Evolutionary conservation across 2,888 invertebrate species (phyloP), one percentile per base, ranked within the genome.

Genomic region (Drosophila cognata): DNA sequence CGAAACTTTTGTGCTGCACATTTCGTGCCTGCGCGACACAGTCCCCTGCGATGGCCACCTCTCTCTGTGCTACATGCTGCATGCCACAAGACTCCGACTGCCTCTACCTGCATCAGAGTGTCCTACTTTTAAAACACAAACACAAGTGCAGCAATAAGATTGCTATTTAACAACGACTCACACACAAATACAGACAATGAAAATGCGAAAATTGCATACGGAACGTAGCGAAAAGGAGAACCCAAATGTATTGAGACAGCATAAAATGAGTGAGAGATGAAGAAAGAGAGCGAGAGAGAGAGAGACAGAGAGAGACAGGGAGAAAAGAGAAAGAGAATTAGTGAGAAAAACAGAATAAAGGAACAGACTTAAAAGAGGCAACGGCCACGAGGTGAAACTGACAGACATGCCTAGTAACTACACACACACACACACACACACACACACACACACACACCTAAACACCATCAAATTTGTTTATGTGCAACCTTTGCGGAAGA

Each of bases 41-140:
- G 4, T 5, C 18, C 28, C 29, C 18, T n/a, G 7, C 50, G 46
- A 13, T 7, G 46, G 33, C n/a, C 36, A 25, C 31, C 28, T 10
- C 31, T 10, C 31, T n/a, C 51, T 38, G 38, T 6, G 38, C 28
- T 52, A 53, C 51, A 52, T 33, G 28, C 51, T 29, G 53, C 29
- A 36, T 60, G 51, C 41, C 31, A 35, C 48, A 41, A 43, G 71
- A 55, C 46, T 41, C 38, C 31, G 43, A 50, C 53, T 64, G 69
- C 61, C 75, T n/a, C 56, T 35, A 84, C 77, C 89, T 89, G 86
- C 82, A 87, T 75, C 85, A 84, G 70, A 88, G 84, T 86, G 86
- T 79, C 91, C 86, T 91, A 86, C 88, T 91, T 86, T 86, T 58
- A 64, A 80, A 89, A 88, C 90, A 88, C 90, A 89, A 88, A 85